phyloP scores from a whole-genome alignment of 2,797 vertebrate species.

The Tadarida brasiliensis region DNA sequence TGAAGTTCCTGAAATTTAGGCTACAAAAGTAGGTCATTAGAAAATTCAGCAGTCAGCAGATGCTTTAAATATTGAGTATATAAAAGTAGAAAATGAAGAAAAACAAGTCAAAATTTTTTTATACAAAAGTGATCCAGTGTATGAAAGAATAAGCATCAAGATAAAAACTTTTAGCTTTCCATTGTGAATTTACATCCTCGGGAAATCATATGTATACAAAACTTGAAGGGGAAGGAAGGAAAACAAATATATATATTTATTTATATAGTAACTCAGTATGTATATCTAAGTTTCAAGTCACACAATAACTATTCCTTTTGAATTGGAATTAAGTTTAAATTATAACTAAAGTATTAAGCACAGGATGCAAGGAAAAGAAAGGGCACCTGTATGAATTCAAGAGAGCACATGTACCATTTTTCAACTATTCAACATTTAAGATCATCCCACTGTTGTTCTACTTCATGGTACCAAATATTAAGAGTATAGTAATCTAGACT shows the following conservation, averaged over 20 bases:
- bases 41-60: slow-evolving; percentile 49
- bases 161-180: slow-evolving; percentile 53
- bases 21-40: slow-evolving; percentile 31
- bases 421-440: neutral
- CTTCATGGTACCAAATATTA: neutral
- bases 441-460: neutral
- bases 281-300: neutral
- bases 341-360: neutral
- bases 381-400: neutral
- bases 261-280: neutral
- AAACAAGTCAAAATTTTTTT: slow-evolving; percentile 51
- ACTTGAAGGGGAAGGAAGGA: neutral
- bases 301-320: slow-evolving; percentile 10
- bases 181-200: neutral
- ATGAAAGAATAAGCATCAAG: slow-evolving; percentile 46
- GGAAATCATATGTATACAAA: slow-evolving; percentile 56
- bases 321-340: slow-evolving; percentile 20
- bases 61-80: neutral
- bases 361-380: neutral
- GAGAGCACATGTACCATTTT: neutral
- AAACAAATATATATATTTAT: neutral
- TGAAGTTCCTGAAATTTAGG: neutral
- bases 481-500: neutral
- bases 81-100: slow-evolving; percentile 48
- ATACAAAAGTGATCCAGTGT: neutral